A percentile compares a stretch with the other conserved stretches of the same genome.
Conservation (phyloP, 2,888 invertebrate species). For the Seira ritae region DNA sequence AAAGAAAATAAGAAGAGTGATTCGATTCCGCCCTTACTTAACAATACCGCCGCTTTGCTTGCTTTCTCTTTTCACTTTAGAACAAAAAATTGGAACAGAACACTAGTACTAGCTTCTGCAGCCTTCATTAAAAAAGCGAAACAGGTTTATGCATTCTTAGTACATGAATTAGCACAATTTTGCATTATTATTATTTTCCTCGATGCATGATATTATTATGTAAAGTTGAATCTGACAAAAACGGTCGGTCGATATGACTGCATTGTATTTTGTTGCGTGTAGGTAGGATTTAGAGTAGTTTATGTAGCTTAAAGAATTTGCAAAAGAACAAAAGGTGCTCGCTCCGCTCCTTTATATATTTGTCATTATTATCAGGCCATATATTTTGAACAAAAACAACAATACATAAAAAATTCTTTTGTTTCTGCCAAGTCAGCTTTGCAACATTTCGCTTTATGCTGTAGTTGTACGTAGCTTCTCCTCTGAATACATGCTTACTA, state of each 20-base stretch:
- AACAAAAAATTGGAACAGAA: neutral
- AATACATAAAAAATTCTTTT: conserved; percentile 10
- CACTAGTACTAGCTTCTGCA: neutral
- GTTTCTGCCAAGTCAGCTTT: conserved; percentile 43
- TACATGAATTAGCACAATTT: no score
- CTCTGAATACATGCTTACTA: neutral
- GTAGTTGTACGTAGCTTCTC: neutral
- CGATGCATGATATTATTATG: neutral
- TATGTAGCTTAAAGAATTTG: conserved; percentile 26
- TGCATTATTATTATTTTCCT: neutral
- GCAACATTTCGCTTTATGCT: conserved; percentile 17
- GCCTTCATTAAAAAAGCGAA: neutral
- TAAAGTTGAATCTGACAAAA: neutral
- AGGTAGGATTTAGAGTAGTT: neutral
- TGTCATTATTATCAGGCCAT: conserved; percentile 10
- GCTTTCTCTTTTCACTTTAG: neutral
- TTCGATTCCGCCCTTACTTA: neutral
- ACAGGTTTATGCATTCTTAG: neutral
- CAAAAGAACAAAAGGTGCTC: conserved; percentile 25
- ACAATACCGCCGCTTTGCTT: neutral
- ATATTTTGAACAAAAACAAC: conserved; percentile 1
- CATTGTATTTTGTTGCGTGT: neutral
- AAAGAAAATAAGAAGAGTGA: neutral
- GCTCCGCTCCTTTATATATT: conserved; percentile 1
- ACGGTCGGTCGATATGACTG: no score